Percentiles rank a stretch among this genome's conserved stretches.
phyloP scores from a whole-genome alignment of 1,140 invertebrate species.

The Drosophila sp. region DNA sequence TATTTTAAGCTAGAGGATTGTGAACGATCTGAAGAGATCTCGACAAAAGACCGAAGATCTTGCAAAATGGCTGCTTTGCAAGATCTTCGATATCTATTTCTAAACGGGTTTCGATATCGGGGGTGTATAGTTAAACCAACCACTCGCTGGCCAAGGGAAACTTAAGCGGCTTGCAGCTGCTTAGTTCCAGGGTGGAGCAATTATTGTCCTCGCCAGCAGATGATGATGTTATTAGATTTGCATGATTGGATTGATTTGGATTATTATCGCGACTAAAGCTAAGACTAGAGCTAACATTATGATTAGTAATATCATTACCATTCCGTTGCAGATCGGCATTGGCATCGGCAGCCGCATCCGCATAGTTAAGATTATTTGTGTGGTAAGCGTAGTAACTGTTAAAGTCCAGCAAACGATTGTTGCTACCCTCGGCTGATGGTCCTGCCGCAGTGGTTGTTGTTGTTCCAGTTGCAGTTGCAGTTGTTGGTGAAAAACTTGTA shows the following conservation, averaged over 20 bases:
- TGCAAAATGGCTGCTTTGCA: constrained; percentile 73
- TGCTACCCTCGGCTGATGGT: constrained; percentile 21
- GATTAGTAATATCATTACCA: constrained; percentile 60
- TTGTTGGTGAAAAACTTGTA: constrained; percentile 78
- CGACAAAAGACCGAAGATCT: constrained; percentile 19
- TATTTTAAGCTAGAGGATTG: constrained; percentile 7
- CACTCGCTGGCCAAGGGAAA: constrained; percentile 81
- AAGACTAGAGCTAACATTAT: constrained; percentile 63
- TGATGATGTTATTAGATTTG: constrained; percentile 45
- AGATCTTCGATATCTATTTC: constrained; percentile 29
- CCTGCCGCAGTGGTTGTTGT: constrained; percentile 48
- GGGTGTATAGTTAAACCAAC: constrained; percentile 58
- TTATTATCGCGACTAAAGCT: constrained; percentile 46
- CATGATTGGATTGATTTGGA: constrained; percentile 47
- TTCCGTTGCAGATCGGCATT: constrained; percentile 33
- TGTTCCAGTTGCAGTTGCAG: constrained; percentile 22
- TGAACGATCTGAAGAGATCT: constrained; percentile 13
- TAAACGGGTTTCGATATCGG: not conserved
- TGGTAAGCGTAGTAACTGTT: constrained; percentile 73
- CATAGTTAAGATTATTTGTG: constrained; percentile 74
- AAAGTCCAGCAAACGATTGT: constrained; percentile 42
- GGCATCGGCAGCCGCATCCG: constrained; percentile 1
- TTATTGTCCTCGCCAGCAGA: constrained; percentile 82
- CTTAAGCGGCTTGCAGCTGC: constrained; percentile 78
- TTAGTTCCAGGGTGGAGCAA: constrained; percentile 63